Evolutionary conservation across 92 coral and sea anemone genomes (phyloP).

Genomic region (Actinostola sp.): DNA sequence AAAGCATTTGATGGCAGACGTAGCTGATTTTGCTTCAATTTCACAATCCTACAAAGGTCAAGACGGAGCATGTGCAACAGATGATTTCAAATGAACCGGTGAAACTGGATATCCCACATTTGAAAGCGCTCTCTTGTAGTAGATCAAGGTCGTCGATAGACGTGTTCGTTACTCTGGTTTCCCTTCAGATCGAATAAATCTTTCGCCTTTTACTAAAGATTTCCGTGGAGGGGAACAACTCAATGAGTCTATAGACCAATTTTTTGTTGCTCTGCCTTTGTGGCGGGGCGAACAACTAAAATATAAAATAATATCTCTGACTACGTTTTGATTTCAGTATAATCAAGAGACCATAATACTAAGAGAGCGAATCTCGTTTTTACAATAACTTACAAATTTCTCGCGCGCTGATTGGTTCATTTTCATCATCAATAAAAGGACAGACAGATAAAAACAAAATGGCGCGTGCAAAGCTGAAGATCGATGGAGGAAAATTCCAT

Average conservation of each 20-base stretch:
- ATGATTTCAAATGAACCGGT: background rate
- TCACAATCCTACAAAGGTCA: background rate
- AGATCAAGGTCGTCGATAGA: background rate
- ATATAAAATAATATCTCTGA: background rate
- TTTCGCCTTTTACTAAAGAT: slow-evolving; percentile 94
- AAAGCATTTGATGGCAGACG: too few species aligned
- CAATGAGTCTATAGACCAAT: slow-evolving; percentile 82
- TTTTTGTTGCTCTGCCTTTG: slow-evolving; percentile 74
- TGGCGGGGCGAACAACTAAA: slow-evolving; percentile 43
- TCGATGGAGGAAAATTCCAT: too few species aligned
- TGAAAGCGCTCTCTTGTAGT: background rate
- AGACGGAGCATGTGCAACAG: background rate
- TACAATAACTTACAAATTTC: background rate
- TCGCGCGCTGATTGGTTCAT: too few species aligned
- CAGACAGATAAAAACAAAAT: too few species aligned
- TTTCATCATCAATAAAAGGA: too few species aligned
- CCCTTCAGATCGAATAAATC: slow-evolving; percentile 64
- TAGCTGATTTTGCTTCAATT: too few species aligned
- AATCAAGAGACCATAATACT: too few species aligned
- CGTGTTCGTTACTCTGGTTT: slow-evolving; percentile 18
- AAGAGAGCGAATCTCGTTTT: too few species aligned
- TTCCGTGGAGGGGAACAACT: slow-evolving; percentile 93
- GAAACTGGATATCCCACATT: background rate
- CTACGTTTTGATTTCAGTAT: too few species aligned
- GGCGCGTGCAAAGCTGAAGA: too few species aligned